A percentile compares a stretch with the other conserved stretches of the same genome.
Evolutionary conservation across 2,113 vertebrate species (phyloP).

Genomic region (Corythoichthys intestinalis): DNA sequence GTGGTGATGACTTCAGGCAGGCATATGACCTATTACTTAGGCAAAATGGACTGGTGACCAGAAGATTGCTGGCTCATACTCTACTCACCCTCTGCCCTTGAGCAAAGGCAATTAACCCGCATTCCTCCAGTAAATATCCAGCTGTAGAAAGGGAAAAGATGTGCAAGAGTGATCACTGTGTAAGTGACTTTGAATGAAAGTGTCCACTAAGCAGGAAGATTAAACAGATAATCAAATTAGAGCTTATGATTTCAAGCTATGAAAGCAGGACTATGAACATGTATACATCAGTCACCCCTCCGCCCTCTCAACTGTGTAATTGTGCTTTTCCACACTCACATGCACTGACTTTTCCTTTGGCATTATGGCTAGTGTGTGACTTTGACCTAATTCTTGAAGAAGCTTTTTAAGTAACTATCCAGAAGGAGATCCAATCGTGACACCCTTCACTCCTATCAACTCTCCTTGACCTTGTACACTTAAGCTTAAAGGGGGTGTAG

Average conservation of each 20-base stretch:
- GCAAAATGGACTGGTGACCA: slow-evolving; percentile 70
- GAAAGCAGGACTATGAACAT: slow-evolving; percentile 54
- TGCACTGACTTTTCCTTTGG: slow-evolving; percentile 44
- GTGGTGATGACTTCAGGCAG: slow-evolving; percentile 60
- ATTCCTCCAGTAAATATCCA: slow-evolving; percentile 69
- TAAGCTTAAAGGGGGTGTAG: slow-evolving; percentile 41
- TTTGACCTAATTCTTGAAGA: slow-evolving; percentile 71
- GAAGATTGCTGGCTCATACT: slow-evolving; percentile 71
- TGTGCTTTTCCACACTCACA: slow-evolving; percentile 22
- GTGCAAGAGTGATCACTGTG: slow-evolving; percentile 62
- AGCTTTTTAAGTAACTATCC: slow-evolving; percentile 71
- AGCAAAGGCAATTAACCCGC: slow-evolving; percentile 73
- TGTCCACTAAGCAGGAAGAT: slow-evolving; percentile 68
- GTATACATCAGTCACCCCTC: slow-evolving; percentile 19
- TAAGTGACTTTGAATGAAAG: slow-evolving; percentile 72
- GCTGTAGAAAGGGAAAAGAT: slow-evolving; percentile 58
- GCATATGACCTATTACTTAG: slow-evolving; percentile 67
- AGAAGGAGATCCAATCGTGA: slow-evolving; percentile 71
- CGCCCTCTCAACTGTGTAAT: slow-evolving; percentile 12
- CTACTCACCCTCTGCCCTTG: slow-evolving; percentile 63
- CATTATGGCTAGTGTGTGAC: slow-evolving; percentile 58
- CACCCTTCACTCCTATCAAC: slow-evolving; percentile 55
- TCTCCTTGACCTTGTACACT: slow-evolving; percentile 57
- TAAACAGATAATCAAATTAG: slow-evolving; percentile 64
- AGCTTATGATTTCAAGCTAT: slow-evolving; percentile 59